Evolutionary conservation across 2,888 invertebrate species (phyloP), one percentile per base, ranked within the genome.

Genomic region (Dryobota labecula): DNA sequence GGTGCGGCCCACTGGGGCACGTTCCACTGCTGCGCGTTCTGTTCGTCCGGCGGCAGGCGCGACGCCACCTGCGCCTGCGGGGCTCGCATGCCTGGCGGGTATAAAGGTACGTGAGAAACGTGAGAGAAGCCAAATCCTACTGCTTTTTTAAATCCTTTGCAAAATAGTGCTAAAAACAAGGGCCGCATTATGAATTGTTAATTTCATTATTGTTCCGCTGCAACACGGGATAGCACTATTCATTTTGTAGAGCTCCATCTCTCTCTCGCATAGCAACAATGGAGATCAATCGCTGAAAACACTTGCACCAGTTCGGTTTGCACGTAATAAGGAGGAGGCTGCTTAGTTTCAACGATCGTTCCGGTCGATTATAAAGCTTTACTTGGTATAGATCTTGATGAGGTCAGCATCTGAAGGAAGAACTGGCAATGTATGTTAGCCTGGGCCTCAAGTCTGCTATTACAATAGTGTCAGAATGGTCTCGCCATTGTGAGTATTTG

Each of bases 21-120:
- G 84, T 98, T 96, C 94, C 98, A 98, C 91, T 98, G 98, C 88
- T 98, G 98, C 90, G 96, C 97, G 38, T 98, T 98, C 92, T 98
- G 98, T 88, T 98, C 98, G 0, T 97, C 98, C 77, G 97, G 97
- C 15, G 98, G 98, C 3, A 97, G 96, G 79, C 97, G 97, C 80
- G 97, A 96, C 84, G 97, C 97, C 0, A 93, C 92, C 54, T 98
- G 98, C 91, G 98, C 97, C 7, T 98, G 98, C 86, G 97, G 97
- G 15, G 97, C 97, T 8, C 96, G 95, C 70, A 98, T 98, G 98
- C 97, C 97, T 30, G 98, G 98, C 81, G 97, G 96, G 13, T 97
- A 97, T 84, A 96, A 95, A 87, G 95, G 95, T 95, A 70, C 9
- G 56, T 11, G 6, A 54, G 8, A 15, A 8, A 57, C 36, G 18